These are phyloP conservation scores for Furnarius figulus DNA, from an alignment of 2,113 vertebrate genomes.

Conservation along the genomic window DNA sequence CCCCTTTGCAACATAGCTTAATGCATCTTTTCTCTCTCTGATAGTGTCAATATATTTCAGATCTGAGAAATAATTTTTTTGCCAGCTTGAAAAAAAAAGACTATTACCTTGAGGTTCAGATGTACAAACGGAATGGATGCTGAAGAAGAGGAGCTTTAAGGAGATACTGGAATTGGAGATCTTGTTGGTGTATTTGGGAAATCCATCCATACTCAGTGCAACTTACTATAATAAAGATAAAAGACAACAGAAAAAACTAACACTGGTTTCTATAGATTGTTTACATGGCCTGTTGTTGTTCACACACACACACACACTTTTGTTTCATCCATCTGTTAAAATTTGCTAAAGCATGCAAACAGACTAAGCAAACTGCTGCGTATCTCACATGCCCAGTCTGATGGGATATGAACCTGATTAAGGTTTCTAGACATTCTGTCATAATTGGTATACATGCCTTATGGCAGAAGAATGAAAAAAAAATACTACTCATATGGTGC, in stretches of 20 bases:
- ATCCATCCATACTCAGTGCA: background rate
- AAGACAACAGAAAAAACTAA: background rate
- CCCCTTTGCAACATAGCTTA: background rate
- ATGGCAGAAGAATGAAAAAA: background rate
- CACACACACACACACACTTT: background rate
- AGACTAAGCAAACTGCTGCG: background rate
- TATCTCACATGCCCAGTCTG: background rate
- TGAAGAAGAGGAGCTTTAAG: background rate
- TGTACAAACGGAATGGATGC: background rate
- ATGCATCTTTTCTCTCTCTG: background rate
- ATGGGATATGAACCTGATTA: background rate
- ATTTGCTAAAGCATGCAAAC: background rate
- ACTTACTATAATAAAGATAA: background rate
- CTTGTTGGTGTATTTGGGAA: background rate
- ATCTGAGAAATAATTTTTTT: background rate
- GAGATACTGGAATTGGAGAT: background rate
- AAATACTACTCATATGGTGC: background rate
- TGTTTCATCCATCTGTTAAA: background rate
- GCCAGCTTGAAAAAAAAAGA: background rate
- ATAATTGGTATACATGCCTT: background rate
- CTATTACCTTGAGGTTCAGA: background rate
- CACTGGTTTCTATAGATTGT: background rate
- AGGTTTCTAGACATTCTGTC: background rate
- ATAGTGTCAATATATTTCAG: background rate
- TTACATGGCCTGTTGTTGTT: fast-evolving